A percentile compares a stretch with the other conserved stretches of the same genome.
Evolutionary conservation across 2,888 invertebrate species (phyloP).

Genomic region (Crioceris asparagi): DNA sequence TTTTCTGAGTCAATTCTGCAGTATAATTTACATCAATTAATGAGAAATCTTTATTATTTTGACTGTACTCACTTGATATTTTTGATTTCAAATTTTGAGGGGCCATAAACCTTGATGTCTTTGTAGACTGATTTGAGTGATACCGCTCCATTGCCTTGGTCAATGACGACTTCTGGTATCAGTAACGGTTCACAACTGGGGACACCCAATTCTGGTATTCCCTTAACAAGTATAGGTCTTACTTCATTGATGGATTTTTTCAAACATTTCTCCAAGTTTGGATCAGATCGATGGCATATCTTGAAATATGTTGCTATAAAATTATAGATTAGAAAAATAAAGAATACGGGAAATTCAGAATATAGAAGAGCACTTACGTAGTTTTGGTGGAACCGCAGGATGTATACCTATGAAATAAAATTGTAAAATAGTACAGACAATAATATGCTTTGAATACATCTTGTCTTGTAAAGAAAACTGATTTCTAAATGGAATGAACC

Average conservation of each 20-base stretch:
- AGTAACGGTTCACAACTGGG: conserved; percentile 54
- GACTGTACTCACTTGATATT: conserved; percentile 46
- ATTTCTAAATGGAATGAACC: no score
- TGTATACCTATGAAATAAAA: no score
- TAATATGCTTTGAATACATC: no score
- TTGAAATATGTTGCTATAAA: conserved; percentile 55
- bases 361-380: no score
- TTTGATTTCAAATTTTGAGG: conserved; percentile 49
- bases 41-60: not conserved
- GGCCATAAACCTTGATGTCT: conserved; percentile 50
- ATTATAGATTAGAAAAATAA: no score
- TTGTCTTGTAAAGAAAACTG: no score
- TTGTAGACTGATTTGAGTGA: conserved; percentile 47
- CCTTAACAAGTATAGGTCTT: conserved; percentile 47
- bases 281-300: conserved; percentile 54
- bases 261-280: conserved; percentile 52
- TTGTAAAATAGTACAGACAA: no score
- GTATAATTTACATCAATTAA: conserved; percentile 2
- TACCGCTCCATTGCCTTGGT: conserved; percentile 51
- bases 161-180: conserved; percentile 50
- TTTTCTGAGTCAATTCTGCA: conserved; percentile 46
- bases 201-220: conserved; percentile 50
- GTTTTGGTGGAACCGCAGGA: no score
- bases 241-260: conserved; percentile 50
- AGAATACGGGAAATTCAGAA: no score